phyloP scores from a whole-genome alignment of 2,113 vertebrate genomes.

The Syngnathus scovelli region DNA sequence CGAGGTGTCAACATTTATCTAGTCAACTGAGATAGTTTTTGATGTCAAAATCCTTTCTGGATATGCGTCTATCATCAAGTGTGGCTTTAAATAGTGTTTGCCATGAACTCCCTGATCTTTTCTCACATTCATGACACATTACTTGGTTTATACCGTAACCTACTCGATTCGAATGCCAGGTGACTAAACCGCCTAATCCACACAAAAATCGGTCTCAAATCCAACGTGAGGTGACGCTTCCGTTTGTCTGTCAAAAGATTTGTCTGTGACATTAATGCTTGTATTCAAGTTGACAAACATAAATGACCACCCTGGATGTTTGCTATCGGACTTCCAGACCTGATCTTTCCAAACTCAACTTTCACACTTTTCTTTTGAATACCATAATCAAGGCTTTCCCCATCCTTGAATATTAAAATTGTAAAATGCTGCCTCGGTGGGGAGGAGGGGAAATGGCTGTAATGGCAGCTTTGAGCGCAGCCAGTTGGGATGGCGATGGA shows the following conservation, averaged over 20 bases:
- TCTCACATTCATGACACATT: too few species aligned
- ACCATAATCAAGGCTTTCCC: constrained; percentile 33
- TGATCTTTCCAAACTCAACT: neutral
- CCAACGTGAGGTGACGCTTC: too few species aligned
- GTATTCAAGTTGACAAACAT: neutral
- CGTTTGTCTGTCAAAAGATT: neutral
- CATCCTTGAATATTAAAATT: constrained; percentile 42
- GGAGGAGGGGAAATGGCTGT: constrained; percentile 34
- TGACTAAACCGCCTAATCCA: too few species aligned
- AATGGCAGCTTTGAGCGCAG: constrained; percentile 41
- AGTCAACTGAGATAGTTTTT: too few species aligned
- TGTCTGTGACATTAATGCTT: neutral
- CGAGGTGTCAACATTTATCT: too few species aligned
- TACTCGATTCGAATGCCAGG: too few species aligned
- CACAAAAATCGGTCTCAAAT: too few species aligned
- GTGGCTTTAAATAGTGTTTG: too few species aligned
- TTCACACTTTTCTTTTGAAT: constrained; percentile 24
- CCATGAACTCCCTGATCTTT: too few species aligned
- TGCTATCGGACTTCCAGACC: neutral
- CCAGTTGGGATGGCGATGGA: constrained; percentile 50
- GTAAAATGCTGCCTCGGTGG: constrained; percentile 43
- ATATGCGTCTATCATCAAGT: too few species aligned
- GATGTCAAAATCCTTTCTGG: too few species aligned
- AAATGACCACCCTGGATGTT: neutral
- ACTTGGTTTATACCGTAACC: too few species aligned